Conservation (phyloP, 1,140 invertebrate genomes). For the Littorina saxatilis region DNA sequence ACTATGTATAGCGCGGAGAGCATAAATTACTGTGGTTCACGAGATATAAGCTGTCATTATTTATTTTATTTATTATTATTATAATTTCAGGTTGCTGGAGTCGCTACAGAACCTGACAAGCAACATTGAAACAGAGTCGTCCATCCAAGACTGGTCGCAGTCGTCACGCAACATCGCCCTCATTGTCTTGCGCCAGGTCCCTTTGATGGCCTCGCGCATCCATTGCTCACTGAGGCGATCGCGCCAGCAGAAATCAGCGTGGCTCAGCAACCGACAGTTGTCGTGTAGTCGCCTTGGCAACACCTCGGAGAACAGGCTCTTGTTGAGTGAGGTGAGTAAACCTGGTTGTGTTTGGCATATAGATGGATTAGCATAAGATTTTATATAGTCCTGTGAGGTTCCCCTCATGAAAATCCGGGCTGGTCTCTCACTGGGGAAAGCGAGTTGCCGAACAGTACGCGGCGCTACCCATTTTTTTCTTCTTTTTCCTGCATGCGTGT, state of each 20-base stretch:
- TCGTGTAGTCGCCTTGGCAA: conserved; percentile 36
- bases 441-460: too few species aligned
- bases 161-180: conserved; percentile 35
- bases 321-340: conserved; percentile 31
- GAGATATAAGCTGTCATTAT: too few species aligned
- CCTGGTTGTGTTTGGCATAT: too few species aligned
- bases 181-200: conserved; percentile 23
- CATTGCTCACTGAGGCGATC: conserved; percentile 30
- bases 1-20: too few species aligned
- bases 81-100: conserved; percentile 29
- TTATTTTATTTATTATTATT: too few species aligned
- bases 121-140: conserved; percentile 4
- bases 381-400: too few species aligned
- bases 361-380: too few species aligned
- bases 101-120: conserved; percentile 37
- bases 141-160: conserved; percentile 18
- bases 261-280: conserved; percentile 18
- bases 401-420: too few species aligned
- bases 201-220: conserved; percentile 21
- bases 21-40: too few species aligned
- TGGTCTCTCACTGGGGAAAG: too few species aligned
- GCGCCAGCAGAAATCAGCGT: background rate
- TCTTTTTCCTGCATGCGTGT: too few species aligned
- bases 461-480: too few species aligned
- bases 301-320: conserved; percentile 15